These are phyloP conservation scores for Eupithecia tripunctaria DNA, from an alignment of 2,888 invertebrate species.

Conservation along the genomic window DNA sequence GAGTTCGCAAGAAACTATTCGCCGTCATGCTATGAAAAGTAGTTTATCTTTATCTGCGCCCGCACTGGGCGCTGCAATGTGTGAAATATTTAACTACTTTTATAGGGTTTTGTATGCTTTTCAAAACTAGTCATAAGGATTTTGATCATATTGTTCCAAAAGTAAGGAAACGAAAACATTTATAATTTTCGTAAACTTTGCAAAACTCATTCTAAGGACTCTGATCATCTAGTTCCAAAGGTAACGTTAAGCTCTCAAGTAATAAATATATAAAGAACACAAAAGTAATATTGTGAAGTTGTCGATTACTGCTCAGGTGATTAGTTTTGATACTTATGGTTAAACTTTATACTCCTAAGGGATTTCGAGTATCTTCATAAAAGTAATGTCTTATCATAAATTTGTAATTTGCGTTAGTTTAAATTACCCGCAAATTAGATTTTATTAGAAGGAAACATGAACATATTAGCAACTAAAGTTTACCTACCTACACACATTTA, in stretches of 20 bases:
- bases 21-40: too few species aligned
- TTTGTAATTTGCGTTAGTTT: background rate
- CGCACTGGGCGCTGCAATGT: too few species aligned
- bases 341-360: background rate
- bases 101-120: too few species aligned
- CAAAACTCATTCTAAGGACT: background rate
- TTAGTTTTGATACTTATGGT: background rate
- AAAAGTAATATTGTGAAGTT: background rate
- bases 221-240: background rate
- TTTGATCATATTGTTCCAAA: too few species aligned
- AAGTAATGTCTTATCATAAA: constrained; percentile 6
- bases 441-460: background rate
- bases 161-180: too few species aligned
- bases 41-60: too few species aligned
- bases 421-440: background rate
- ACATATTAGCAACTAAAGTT: background rate
- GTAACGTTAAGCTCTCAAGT: background rate
- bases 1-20: too few species aligned
- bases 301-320: background rate
- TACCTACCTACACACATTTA: background rate
- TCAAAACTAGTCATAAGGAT: too few species aligned
- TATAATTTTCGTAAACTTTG: too few species aligned
- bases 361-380: constrained; percentile 4
- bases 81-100: too few species aligned
- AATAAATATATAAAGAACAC: background rate